These are phyloP conservation scores for Montipora foliosa DNA, from an alignment of 64 coral and sea anemone species.

Conservation along the genomic window DNA sequence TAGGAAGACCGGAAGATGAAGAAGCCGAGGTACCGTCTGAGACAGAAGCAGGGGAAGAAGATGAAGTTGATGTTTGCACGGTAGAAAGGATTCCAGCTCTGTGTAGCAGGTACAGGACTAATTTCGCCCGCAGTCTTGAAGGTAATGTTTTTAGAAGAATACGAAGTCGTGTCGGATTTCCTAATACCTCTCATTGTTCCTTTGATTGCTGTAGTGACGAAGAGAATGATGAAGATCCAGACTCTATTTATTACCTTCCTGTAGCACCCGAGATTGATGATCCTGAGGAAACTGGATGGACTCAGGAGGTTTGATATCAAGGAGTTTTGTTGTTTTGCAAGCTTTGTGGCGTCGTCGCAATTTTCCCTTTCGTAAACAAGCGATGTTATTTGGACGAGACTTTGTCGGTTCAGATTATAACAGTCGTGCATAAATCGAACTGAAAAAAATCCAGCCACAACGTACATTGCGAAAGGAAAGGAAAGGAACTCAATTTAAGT, in stretches of 20 bases:
- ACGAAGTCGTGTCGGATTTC: background rate
- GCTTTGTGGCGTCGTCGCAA: no score
- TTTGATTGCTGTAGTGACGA: conserved; percentile 41
- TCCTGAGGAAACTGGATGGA: conserved; percentile 72
- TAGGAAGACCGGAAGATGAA: conserved; percentile 83
- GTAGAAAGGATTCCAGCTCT: conserved; percentile 77
- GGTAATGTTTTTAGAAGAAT: no score
- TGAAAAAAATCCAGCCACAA: no score
- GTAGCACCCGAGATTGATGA: conserved; percentile 76
- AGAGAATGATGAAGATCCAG: conserved; percentile 69
- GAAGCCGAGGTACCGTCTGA: conserved; percentile 69
- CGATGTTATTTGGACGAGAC: no score
- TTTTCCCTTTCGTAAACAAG: no score
- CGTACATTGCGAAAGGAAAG: no score
- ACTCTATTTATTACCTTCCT: conserved; percentile 62
- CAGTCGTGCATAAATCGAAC: no score
- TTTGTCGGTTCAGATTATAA: no score
- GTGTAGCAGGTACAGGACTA: conserved; percentile 62
- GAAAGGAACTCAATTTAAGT: no score
- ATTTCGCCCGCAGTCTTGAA: background rate
- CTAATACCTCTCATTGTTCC: background rate
- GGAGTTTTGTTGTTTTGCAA: no score
- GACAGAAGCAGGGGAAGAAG: conserved; percentile 75
- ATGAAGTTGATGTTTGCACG: conserved; percentile 72
- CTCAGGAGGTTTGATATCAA: conserved; percentile 45